Conservation (phyloP, 2,797 vertebrate species). For the Enteromius mattozi region DNA sequence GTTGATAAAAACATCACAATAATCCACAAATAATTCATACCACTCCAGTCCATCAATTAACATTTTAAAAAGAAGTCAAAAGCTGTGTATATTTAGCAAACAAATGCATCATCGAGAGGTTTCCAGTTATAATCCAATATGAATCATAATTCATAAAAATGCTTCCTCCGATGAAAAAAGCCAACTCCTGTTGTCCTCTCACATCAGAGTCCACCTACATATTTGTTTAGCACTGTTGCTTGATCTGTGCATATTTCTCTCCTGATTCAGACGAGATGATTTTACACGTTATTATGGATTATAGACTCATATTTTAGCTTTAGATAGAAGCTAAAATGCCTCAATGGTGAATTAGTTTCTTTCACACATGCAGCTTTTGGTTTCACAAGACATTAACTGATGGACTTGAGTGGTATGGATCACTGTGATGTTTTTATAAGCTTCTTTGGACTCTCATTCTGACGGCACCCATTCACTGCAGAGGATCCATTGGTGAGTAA, state of each 20-base stretch:
- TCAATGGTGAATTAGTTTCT: background rate
- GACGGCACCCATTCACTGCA: background rate
- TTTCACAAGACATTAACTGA: background rate
- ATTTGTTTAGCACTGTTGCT: background rate
- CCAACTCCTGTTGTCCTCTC: background rate
- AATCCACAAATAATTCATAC: background rate
- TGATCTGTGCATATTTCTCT: background rate
- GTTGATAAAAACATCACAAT: background rate
- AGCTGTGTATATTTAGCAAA: background rate
- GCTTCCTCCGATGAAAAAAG: no score
- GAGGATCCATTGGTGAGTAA: background rate
- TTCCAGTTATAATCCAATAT: no score
- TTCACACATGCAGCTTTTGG: background rate
- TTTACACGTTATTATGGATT: background rate
- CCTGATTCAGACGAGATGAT: background rate
- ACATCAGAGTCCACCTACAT: background rate
- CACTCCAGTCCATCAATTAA: background rate
- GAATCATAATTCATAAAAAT: no score
- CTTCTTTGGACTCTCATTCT: background rate
- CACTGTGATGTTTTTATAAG: background rate
- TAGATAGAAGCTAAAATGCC: background rate
- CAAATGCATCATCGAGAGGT: background rate
- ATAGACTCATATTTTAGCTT: background rate
- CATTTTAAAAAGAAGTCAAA: background rate
- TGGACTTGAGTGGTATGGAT: background rate